These are phyloP conservation scores for Chrysemys picta DNA, from an alignment of 2,113 vertebrate species.

Conservation along the genomic window DNA sequence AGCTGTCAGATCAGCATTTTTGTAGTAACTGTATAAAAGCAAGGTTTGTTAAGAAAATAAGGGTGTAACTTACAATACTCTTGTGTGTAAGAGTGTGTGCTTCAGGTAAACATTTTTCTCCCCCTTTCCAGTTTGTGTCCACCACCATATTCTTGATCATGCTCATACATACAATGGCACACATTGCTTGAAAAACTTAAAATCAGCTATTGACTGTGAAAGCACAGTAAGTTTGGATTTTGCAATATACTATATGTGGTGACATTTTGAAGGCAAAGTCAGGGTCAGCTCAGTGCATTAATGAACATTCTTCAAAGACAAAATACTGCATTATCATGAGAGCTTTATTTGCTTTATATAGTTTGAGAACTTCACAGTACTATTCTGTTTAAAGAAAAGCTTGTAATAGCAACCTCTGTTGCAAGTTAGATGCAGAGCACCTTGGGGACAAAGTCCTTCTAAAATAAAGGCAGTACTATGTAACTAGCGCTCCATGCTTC, in stretches of 20 bases:
- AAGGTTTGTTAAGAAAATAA: neutral
- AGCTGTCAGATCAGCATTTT: neutral
- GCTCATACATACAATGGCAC: neutral
- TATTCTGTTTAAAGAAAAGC: conserved; percentile 13
- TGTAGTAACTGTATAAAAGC: neutral
- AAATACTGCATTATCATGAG: neutral
- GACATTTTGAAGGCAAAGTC: neutral
- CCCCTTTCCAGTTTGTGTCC: neutral
- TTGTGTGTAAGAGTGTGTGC: neutral
- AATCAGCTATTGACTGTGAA: neutral
- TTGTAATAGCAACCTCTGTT: neutral
- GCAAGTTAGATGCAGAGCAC: neutral
- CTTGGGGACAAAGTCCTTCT: neutral
- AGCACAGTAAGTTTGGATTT: neutral
- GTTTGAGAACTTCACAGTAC: neutral
- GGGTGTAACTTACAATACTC: neutral
- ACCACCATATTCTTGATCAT: neutral
- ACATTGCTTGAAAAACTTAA: neutral
- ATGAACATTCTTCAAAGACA: too few species aligned
- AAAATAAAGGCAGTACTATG: conserved; percentile 20
- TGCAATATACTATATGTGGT: accelerated
- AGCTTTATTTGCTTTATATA: conserved; percentile 15
- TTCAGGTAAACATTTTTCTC: neutral
- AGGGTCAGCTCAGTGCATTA: neutral
- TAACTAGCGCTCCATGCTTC: conserved; percentile 11